phyloP scores from a whole-genome alignment of 2,888 invertebrate genomes.

The Deilephila porcellus region DNA sequence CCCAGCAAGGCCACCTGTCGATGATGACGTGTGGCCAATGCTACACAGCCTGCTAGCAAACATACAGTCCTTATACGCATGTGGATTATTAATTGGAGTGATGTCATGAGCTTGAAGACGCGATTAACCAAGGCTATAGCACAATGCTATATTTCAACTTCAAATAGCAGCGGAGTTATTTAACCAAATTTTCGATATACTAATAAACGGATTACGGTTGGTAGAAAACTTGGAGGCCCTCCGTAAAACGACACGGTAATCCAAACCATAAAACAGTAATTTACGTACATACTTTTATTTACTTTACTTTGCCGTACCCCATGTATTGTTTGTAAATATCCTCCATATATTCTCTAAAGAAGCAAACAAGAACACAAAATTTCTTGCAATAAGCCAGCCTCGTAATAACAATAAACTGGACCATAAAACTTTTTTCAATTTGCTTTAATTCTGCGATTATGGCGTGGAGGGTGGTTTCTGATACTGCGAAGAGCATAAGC shows the following conservation, averaged over 20 bases:
- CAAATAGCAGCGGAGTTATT: no score
- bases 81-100: background rate
- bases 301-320: no score
- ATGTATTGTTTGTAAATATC: background rate
- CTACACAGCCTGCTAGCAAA: background rate
- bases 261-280: no score
- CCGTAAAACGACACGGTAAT: no score
- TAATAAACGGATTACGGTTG: no score
- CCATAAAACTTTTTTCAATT: constrained; percentile 36
- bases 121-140: no score
- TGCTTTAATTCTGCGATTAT: constrained; percentile 34
- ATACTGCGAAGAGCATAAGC: constrained; percentile 27
- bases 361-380: background rate
- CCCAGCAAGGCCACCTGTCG: constrained; percentile 69
- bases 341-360: background rate
- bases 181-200: no score
- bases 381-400: constrained; percentile 14
- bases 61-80: background rate
- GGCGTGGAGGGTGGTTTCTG: background rate
- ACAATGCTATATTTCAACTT: no score
- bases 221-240: no score
- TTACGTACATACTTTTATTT: no score
- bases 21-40: constrained; percentile 54
- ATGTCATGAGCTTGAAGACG: no score
- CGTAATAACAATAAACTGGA: constrained; percentile 25